Evolutionary conservation across 2,797 vertebrate genomes (phyloP), one percentile per base, ranked within the genome.

Genomic region (Myoxocephalus aenaeus): DNA sequence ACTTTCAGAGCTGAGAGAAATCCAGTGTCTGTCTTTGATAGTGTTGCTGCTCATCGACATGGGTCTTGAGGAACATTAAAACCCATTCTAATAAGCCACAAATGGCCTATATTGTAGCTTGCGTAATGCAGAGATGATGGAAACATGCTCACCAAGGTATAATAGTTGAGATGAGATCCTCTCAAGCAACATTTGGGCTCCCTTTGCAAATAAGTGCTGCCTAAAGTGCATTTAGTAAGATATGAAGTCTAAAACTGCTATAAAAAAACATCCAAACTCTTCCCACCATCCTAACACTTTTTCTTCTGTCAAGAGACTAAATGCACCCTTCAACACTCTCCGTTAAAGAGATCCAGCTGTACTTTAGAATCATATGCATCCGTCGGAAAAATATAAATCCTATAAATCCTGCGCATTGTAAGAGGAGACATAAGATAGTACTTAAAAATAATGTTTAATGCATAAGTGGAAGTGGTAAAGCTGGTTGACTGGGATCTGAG

Each of bases 361-460:
- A 65, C 0, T 51, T 57, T 56, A 48, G 34, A 65, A 69, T 29
- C 3, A 11, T 20, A 7, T 20, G 29, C 29, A 70, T 67, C 38
- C 51, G 36, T 8, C 67, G 14, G 80, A 54, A 80, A 54, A 77
- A 53, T 65, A 66, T 38, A 46, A 79, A 61, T 73, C 11, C 10
- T 69, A 66, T 34, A 46, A 80, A 61, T 73, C 11, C 10, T 69
- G 12, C 73, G 48, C 56, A 70, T 77, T 77, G 7, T 32, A 29
- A 12, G 5, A 67, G 48, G 34, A 63, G 48, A 81, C 61, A 59
- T n/a, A 38, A 38, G 34, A 80, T 20, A 7, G 53, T 57, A 29
- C 57, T 75, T 84, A 72, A 18, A 34, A 64, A 66, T 22, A 36
- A 87, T 86, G 61, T 79, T 87, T 87, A 86, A 90, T 85, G 82